Conservation (phyloP, 2,113 vertebrate genomes). For the Esox niger region DNA sequence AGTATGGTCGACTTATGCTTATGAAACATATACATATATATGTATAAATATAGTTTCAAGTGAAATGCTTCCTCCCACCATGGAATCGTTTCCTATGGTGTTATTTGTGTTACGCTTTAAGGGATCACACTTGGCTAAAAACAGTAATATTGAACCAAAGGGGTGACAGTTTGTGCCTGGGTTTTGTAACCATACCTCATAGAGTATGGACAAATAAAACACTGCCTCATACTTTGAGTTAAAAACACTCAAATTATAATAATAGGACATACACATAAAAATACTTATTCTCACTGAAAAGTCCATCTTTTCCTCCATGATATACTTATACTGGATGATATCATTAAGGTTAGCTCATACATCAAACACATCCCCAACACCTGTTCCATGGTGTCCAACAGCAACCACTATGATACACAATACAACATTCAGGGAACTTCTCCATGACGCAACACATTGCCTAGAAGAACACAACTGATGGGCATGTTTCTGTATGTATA, state of each 20-base stretch:
- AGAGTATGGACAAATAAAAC: conserved; percentile 31
- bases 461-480: conserved; percentile 51
- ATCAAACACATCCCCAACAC: conserved; percentile 31
- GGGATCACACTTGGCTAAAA: conserved; percentile 14
- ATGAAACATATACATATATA: conserved; percentile 43
- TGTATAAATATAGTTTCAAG: conserved; percentile 43
- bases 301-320: conserved; percentile 34
- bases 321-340: conserved; percentile 51
- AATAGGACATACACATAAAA: conserved; percentile 41
- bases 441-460: conserved; percentile 33
- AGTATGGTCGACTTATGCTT: conserved; percentile 62
- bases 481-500: conserved; percentile 59
- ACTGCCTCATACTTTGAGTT: conserved; percentile 29
- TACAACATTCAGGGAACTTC: conserved; percentile 38
- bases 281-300: conserved; percentile 21
- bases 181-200: conserved; percentile 23
- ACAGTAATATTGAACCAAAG: conserved; percentile 1
- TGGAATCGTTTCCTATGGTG: conserved; percentile 42
- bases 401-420: conserved; percentile 16
- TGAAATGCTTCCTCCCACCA: conserved; percentile 48
- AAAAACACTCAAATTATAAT: conserved; percentile 46
- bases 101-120: conserved; percentile 43
- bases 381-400: conserved; percentile 33
- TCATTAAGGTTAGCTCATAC: conserved; percentile 51
- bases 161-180: conserved; percentile 23